Conservation (phyloP, 2,113 vertebrate species). For the Pseudorasbora parva region DNA sequence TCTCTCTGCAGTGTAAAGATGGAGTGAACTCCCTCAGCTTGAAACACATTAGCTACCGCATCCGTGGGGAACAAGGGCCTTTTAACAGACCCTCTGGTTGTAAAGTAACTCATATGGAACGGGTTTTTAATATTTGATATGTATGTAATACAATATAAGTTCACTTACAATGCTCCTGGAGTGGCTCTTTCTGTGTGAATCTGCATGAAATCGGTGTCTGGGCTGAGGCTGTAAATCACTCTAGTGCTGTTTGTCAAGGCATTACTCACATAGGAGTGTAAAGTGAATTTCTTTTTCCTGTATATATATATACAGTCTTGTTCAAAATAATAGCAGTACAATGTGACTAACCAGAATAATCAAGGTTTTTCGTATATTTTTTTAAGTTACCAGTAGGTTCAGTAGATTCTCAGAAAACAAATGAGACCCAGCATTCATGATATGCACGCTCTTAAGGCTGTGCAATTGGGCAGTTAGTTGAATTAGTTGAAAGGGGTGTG, state of each 20-base stretch:
- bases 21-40: slow-evolving; percentile 70
- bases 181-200: slow-evolving; percentile 75
- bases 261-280: slow-evolving; percentile 68
- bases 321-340: too few species aligned
- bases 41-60: slow-evolving; percentile 70
- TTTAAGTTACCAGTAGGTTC: too few species aligned
- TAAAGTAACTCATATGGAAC: slow-evolving; percentile 76
- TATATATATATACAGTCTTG: too few species aligned
- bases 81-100: slow-evolving; percentile 78
- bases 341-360: too few species aligned
- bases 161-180: slow-evolving; percentile 76
- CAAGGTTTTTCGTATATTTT: too few species aligned
- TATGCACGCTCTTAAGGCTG: too few species aligned
- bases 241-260: slow-evolving; percentile 74
- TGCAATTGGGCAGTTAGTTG: too few species aligned
- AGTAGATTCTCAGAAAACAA: too few species aligned
- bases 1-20: slow-evolving; percentile 61
- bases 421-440: too few species aligned
- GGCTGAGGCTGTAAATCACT: slow-evolving; percentile 77
- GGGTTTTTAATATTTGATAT: slow-evolving; percentile 78
- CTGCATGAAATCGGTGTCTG: slow-evolving; percentile 85
- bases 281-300: slow-evolving; percentile 60
- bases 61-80: slow-evolving; percentile 71
- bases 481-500: too few species aligned
- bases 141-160: slow-evolving; percentile 81